Evolutionary conservation across 2,797 vertebrate species (phyloP).

Genomic region (Takifugu ocellatus): DNA sequence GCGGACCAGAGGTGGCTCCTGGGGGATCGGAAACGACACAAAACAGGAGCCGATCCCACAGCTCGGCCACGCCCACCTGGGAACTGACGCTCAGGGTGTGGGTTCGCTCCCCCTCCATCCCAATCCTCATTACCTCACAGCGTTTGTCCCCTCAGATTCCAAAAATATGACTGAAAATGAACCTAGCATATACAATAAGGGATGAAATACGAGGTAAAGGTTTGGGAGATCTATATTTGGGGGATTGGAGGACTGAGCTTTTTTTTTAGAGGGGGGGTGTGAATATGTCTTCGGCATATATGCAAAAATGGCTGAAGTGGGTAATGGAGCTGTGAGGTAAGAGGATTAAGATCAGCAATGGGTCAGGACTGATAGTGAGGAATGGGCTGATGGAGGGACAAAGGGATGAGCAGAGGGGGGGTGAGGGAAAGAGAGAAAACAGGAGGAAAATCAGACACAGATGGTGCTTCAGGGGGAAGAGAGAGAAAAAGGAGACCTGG

Average conservation of each 20-base stretch:
- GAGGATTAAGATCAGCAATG: conserved; percentile 77
- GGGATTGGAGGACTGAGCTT: conserved; percentile 39
- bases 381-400: conserved; percentile 55
- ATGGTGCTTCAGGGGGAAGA: conserved; percentile 12
- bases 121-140: conserved; percentile 25
- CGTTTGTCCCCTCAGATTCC: conserved; percentile 44
- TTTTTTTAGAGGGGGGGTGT: conserved; percentile 25
- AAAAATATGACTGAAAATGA: conserved; percentile 57
- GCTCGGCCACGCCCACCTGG: conserved; percentile 56
- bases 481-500: conserved; percentile 25
- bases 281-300: conserved; percentile 61
- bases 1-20: conserved; percentile 51
- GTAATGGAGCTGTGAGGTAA: conserved; percentile 74
- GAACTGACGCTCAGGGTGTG: conserved; percentile 47
- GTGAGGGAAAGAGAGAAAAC: conserved; percentile 15
- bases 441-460: neutral
- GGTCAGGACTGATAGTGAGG: conserved; percentile 68
- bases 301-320: conserved; percentile 70
- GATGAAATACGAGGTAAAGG: conserved; percentile 32
- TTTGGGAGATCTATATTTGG: conserved; percentile 44
- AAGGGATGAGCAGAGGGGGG: conserved; percentile 42
- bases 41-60: conserved; percentile 63
- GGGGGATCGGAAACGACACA: conserved; percentile 71
- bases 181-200: conserved; percentile 42
- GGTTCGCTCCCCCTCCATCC: conserved; percentile 38